Base-by-base conservation (phyloP, 2,888 invertebrate genomes). In the Drosophila kanekoi region DNA sequence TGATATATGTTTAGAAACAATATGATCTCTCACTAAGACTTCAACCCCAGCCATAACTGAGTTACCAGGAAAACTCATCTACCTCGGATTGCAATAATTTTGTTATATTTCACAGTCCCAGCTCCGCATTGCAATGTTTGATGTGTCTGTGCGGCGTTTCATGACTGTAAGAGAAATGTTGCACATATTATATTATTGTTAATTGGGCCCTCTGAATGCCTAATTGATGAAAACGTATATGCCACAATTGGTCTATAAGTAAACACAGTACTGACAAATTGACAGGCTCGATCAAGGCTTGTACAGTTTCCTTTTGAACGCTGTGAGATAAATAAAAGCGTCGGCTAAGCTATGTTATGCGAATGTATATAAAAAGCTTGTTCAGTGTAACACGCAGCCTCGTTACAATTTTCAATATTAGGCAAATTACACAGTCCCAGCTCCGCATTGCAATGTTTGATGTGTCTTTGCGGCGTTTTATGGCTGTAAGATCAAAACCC, bases 281-380 rank as follows among this genome's bases (percentile, higher is more conserved):
- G 66, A 47, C 71, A 54, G 70, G 72, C 37, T 68, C 47, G 35
- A 40, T n/a, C 14, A 14, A 33, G 40, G 48, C 76, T 65, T 68
- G 72, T n/a, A 16, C 49, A 64, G 65, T 83, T 82, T 79, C 10
- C 18, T 45, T 18, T 59, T 33, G 52, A 87, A 86, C 65, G 81
- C 91, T 92, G 92, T 91, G 68, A 92, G 83, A 92, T 56, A 13
- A 90, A 91, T 78, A 0, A 61, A 65, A 84, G 89, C 91, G 90
- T 90, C 80, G 90, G 90, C 91, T 89, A 90, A 85, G 92, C 92
- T 92, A 92, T 92, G 92, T 92, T 92, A 91, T 90, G 77, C 87
- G 90, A 89, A 90, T 89, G 81, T 76, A 71, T 56, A 51, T 33
- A 16, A 28, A 48, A 57, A 49, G 44, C 63, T 69, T 77, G 77